phyloP scores from a whole-genome alignment of 2,888 invertebrate species.

The Zaprionus lineosus region DNA sequence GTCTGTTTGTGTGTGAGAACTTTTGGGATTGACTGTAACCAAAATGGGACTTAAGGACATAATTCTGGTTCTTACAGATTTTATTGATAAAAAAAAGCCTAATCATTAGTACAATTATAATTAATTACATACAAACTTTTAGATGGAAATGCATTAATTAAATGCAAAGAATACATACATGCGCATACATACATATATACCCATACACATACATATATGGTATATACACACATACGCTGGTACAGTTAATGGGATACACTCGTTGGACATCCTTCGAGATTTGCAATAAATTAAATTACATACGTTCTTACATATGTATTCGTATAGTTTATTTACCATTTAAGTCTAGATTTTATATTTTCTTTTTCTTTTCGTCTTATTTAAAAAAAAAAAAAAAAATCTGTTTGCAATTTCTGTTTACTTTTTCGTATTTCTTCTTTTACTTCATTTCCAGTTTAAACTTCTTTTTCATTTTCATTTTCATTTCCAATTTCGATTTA shows the following conservation, averaged over 20 bases:
- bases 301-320: constrained; percentile 23
- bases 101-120: constrained; percentile 59
- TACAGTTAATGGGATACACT: constrained; percentile 42
- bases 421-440: neutral
- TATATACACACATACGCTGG: constrained; percentile 32
- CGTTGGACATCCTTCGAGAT: constrained; percentile 56
- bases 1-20: constrained; percentile 14
- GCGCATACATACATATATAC: constrained; percentile 40
- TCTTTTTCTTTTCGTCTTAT: no score
- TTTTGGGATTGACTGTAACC: constrained; percentile 21
- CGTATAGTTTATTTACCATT: no score
- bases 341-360: neutral
- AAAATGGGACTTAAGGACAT: constrained; percentile 10
- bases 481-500: neutral
- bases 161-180: no score
- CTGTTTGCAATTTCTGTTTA: neutral
- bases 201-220: neutral
- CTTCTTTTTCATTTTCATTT: no score
- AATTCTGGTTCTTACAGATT: neutral
- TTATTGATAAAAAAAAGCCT: constrained; percentile 39
- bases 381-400: neutral
- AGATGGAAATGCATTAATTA: constrained; percentile 69
- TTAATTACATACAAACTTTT: constrained; percentile 68
- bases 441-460: constrained; percentile 6
- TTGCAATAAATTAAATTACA: constrained; percentile 67